phyloP scores from a whole-genome alignment of 2,797 vertebrate species.

The Zalophus californianus region DNA sequence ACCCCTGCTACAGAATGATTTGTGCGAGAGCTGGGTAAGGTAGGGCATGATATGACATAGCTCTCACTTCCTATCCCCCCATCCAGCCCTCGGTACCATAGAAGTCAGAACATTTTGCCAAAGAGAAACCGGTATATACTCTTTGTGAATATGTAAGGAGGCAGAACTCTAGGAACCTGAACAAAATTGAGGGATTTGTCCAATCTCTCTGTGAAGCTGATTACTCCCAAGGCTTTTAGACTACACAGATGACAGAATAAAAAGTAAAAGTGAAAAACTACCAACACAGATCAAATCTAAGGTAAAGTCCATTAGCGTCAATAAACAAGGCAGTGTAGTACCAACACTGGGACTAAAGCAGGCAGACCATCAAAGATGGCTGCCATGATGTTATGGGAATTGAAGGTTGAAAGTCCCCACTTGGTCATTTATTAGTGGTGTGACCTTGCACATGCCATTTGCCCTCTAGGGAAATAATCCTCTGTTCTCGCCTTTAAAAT shows the following conservation, averaged over 20 bases:
- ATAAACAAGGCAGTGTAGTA: background rate
- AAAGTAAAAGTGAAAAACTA: slow-evolving; percentile 30
- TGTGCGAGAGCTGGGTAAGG: background rate
- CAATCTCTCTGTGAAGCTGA: background rate
- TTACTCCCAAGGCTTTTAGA: background rate
- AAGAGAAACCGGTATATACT: background rate
- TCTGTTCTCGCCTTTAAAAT: slow-evolving; percentile 6
- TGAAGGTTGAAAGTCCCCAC: background rate
- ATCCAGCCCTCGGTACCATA: background rate
- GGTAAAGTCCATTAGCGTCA: background rate
- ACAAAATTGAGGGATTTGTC: background rate
- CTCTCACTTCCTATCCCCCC: background rate
- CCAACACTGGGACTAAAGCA: background rate
- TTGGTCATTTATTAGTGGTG: background rate
- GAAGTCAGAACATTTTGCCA: slow-evolving; percentile 43
- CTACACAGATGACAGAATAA: background rate
- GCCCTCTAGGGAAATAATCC: background rate
- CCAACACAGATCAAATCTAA: background rate
- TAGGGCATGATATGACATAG: background rate
- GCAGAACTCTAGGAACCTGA: slow-evolving; percentile 21
- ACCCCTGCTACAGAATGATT: background rate
- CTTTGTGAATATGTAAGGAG: background rate
- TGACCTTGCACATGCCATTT: slow-evolving; percentile 12
- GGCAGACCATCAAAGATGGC: background rate
- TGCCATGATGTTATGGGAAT: background rate